phyloP scores from a whole-genome alignment of 2,888 invertebrate species.

The Stramonita haemastoma region DNA sequence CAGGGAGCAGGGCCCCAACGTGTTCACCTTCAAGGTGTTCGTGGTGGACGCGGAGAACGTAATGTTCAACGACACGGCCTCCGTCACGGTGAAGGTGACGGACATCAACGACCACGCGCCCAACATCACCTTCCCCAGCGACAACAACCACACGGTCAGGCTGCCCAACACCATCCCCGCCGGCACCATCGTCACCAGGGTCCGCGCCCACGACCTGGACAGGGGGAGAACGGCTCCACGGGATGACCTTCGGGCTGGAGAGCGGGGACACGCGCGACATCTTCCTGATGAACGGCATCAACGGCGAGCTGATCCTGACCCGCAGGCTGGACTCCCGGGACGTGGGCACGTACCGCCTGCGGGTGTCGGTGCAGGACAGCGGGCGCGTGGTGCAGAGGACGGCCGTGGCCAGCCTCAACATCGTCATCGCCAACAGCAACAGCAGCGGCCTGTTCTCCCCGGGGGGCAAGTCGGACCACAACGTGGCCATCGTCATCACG shows the following conservation, averaged over 20 bases:
- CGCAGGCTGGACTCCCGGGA: slow-evolving; percentile 59
- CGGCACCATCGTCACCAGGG: slow-evolving; percentile 54
- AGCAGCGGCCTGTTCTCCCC: slow-evolving; percentile 46
- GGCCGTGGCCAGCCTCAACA: slow-evolving; percentile 55
- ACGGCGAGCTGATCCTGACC: slow-evolving; percentile 76
- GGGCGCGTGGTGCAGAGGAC: slow-evolving; percentile 56
- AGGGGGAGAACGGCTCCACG: slow-evolving; percentile 60
- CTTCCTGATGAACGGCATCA: slow-evolving; percentile 76
- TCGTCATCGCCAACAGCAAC: slow-evolving; percentile 59
- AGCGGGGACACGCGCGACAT: slow-evolving; percentile 77
- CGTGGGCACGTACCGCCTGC: slow-evolving; percentile 59
- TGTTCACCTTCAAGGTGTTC: slow-evolving; percentile 50
- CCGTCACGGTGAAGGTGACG: slow-evolving; percentile 58
- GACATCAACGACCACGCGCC: slow-evolving; percentile 67
- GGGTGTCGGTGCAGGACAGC: slow-evolving; percentile 66
- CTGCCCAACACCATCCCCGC: slow-evolving; percentile 52
- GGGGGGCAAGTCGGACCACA: slow-evolving; percentile 55
- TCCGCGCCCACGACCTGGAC: slow-evolving; percentile 61
- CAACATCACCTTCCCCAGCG: slow-evolving; percentile 57
- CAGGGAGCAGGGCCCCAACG: slow-evolving; percentile 44
- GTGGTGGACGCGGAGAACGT: slow-evolving; percentile 51
- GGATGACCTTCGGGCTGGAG: slow-evolving; percentile 56
- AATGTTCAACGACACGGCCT: slow-evolving; percentile 48
- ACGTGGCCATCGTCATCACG: slow-evolving; percentile 65
- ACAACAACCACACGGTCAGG: slow-evolving; percentile 56